Evolutionary conservation across 2,113 vertebrate species (phyloP), one percentile per base, ranked within the genome.

Genomic region (Pseudopipra pipra): DNA sequence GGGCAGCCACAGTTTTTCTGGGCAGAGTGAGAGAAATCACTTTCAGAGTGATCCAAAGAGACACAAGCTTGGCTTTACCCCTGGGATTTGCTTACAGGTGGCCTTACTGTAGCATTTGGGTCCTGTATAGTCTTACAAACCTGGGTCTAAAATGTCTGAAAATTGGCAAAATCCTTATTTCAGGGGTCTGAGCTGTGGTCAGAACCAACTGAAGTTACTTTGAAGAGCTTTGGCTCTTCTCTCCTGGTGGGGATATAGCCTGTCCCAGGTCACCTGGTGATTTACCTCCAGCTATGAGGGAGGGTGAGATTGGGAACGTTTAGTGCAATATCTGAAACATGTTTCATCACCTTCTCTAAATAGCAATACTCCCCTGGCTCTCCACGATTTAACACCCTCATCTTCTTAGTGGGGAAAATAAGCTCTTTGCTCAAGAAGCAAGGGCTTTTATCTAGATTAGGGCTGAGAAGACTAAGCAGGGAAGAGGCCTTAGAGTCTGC

Each of bases 381-480:
- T 43, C n/a, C 30, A 24, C 5, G 31, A 17, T 87, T 51, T 85
- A 96, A 59, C 77, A 54, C 47, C 56, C 75, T 95, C 96, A 89
- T 94, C 87, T 79, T 78, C 92, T 97, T 95, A 93, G 20, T 14
- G 70, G 0, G 12, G 54, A 43, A 62, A 96, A 89, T 73, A 79
- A 96, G 89, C 74, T 91, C 93, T 91, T 19, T 24, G 62, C 91
- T 76, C 23, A 1, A 87, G 87, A 30, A 39, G 43, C 3, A 4
- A 72, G 41, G 37, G 81, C 84, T 96, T 89, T 95, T 67, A 13
- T 46, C 37, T 37, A 79, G 93, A 95, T 95, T 95, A 94, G 51
- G 58, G 70, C 77, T 68, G 78, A 85, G 85, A 54, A 87, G 61
- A 35, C 70, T 55, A 83, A 94, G 87, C 62, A 73, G 84, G 74